These are phyloP conservation scores for Arctopsyche grandis DNA, from an alignment of 1,140 invertebrate species.

Conservation along the genomic window DNA sequence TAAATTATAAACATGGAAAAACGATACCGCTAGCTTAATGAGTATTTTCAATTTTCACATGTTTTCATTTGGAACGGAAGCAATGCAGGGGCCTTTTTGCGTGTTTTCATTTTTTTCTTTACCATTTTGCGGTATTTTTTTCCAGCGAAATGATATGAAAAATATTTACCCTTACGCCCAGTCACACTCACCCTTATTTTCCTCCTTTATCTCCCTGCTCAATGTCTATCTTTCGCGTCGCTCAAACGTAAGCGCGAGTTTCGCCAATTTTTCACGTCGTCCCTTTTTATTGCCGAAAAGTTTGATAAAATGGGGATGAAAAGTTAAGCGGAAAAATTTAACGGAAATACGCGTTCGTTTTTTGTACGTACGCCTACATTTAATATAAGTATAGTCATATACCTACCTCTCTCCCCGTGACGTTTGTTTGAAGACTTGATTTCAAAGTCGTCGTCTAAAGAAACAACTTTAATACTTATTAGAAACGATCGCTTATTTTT, in stretches of 20 bases:
- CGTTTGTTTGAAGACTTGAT: neutral
- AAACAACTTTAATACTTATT: too few species aligned
- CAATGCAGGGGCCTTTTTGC: neutral
- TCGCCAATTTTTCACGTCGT: constrained; percentile 19
- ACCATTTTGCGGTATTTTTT: neutral
- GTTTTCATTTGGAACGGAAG: neutral
- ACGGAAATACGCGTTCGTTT: neutral
- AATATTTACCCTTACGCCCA: constrained; percentile 13
- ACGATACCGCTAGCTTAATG: too few species aligned
- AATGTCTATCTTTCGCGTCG: constrained; percentile 13
- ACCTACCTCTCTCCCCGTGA: neutral
- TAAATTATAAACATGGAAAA: too few species aligned
- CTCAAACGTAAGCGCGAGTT: neutral
- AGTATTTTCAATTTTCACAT: too few species aligned
- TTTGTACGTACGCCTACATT: neutral
- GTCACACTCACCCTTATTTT: neutral
- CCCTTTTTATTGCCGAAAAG: constrained; percentile 14
- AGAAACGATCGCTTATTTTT: too few species aligned
- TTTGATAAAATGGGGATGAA: constrained; percentile 7
- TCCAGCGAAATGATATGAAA: constrained; percentile 15
- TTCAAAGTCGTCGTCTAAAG: too few species aligned
- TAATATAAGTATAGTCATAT: too few species aligned
- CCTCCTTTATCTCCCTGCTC: neutral
- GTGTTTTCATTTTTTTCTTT: neutral
- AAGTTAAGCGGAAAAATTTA: constrained; percentile 9